These are phyloP conservation scores for Thalassophryne amazonica DNA, from an alignment of 2,797 vertebrate genomes.

Conservation along the genomic window DNA sequence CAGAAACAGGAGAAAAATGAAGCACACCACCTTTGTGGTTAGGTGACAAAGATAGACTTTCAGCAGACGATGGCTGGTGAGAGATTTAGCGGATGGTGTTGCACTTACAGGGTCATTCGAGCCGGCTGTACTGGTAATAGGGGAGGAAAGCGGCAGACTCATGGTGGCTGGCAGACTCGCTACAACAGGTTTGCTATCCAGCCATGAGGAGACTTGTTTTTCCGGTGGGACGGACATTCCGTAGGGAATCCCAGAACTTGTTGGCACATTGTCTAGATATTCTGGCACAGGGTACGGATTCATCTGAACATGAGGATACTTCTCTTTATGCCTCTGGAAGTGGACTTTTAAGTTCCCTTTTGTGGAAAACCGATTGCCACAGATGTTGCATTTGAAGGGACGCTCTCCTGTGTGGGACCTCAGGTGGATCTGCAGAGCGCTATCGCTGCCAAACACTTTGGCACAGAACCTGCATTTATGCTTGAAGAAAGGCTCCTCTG, in stretches of 20 bases:
- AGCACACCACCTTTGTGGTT: conserved; percentile 82
- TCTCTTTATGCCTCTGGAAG: conserved; percentile 98
- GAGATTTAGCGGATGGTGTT: conserved; percentile 85
- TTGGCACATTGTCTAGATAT: conserved; percentile 97
- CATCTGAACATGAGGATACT: conserved; percentile 98
- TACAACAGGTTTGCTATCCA: conserved; percentile 91
- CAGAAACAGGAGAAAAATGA: conserved; percentile 66
- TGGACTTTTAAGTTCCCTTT: conserved; percentile 99
- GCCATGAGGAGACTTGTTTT: conserved; percentile 90
- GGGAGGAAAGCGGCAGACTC: conserved; percentile 87
- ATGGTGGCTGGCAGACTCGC: conserved; percentile 81
- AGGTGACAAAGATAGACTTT: conserved; percentile 86
- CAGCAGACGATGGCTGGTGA: conserved; percentile 84
- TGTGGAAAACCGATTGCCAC: conserved; percentile 98
- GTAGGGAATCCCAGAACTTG: conserved; percentile 93
- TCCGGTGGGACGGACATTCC: conserved; percentile 94
- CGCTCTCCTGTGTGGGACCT: conserved; percentile 97
- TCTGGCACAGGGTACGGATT: conserved; percentile 98
- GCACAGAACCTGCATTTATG: conserved; percentile 98
- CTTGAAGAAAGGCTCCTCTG: conserved; percentile 97
- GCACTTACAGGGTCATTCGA: conserved; percentile 86
- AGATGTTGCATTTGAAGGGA: conserved; percentile 99
- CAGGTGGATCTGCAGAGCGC: conserved; percentile 97
- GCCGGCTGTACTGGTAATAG: conserved; percentile 74
- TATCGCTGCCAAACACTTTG: conserved; percentile 99